Evolutionary conservation across 2,113 vertebrate species (phyloP), one percentile per base, ranked within the genome.

Genomic region (Cercopithecus mona): DNA sequence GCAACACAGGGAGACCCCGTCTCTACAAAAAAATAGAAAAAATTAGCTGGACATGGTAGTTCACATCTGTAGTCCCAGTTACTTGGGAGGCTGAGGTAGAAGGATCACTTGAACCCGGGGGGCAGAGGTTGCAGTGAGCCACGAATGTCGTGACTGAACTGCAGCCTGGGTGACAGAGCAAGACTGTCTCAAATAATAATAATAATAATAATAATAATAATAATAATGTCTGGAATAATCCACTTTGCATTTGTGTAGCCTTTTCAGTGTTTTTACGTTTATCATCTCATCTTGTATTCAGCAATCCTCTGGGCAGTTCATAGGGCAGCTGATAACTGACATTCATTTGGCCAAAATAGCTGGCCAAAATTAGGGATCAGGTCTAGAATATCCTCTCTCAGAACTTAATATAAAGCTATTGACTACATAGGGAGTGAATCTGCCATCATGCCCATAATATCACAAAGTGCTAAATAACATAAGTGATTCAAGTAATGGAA

Each of bases 401-500:
- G 27, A 66, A 94, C 3, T 86, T 57, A 72, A 73, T 73, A 75
- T 68, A 86, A 92, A 93, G 17, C 27, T 91, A 64, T 30, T 78
- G 78, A 92, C 25, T 86, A 23, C 25, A 79, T 11, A 96, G 25
- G 38, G 4, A 97, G 6, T 45, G 50, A 94, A 50, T 73, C 14
- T 83, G 35, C 38, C 70, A 64, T 52, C 18, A 23, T 9, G 10
- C 38, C 80, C 43, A 40, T 48, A 91, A 78, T 81, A 73, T 81
- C 45, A 82, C 59, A 48, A 88, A 79, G 30, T 80, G 20, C 40
- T 89, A 90, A 86, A 81, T 57, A 92, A 89, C 20, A 43, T 13
- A 70, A 88, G 20, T 78, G 79, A 85, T 92, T 93, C 70, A 92
- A 59, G 96, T 52, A 72, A 94, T 22, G 30, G 57, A 97, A 97